Conservation (phyloP, 2,113 vertebrate species). For the Mormyrus iriodes region DNA sequence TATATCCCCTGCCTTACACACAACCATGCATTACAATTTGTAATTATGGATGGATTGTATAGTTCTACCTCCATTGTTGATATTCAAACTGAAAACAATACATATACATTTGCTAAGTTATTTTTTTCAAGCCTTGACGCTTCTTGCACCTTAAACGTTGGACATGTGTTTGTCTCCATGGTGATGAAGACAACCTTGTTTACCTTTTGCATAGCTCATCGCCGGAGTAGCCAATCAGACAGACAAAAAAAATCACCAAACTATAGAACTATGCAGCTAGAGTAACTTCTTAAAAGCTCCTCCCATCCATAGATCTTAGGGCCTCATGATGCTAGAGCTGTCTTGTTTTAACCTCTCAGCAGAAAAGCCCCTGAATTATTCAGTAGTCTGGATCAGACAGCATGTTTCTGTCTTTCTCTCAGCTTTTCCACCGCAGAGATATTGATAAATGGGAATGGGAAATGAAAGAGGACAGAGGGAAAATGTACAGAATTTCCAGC, state of each 20-base stretch:
- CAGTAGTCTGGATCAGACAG: background rate
- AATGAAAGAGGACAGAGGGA: background rate
- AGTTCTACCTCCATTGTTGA: background rate
- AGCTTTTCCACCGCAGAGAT: background rate
- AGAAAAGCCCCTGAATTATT: constrained; percentile 9
- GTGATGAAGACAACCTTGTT: background rate
- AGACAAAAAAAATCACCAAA: background rate
- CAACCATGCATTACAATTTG: background rate
- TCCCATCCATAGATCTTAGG: background rate
- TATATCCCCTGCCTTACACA: background rate
- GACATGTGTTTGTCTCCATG: background rate
- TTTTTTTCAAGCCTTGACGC: background rate
- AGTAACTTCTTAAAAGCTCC: background rate
- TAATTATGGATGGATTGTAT: background rate
- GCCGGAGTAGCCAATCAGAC: background rate
- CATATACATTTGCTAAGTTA: background rate
- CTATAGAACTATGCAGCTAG: background rate
- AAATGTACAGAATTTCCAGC: background rate
- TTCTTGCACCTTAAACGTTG: background rate
- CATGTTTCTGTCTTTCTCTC: background rate
- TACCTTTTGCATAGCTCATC: background rate
- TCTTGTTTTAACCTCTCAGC: background rate
- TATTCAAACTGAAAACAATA: background rate
- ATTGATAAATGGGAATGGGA: background rate
- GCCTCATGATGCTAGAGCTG: background rate